Evolutionary conservation across 2,113 vertebrate genomes (phyloP), one percentile per base, ranked within the genome.

Genomic region (Barbus barbus): DNA sequence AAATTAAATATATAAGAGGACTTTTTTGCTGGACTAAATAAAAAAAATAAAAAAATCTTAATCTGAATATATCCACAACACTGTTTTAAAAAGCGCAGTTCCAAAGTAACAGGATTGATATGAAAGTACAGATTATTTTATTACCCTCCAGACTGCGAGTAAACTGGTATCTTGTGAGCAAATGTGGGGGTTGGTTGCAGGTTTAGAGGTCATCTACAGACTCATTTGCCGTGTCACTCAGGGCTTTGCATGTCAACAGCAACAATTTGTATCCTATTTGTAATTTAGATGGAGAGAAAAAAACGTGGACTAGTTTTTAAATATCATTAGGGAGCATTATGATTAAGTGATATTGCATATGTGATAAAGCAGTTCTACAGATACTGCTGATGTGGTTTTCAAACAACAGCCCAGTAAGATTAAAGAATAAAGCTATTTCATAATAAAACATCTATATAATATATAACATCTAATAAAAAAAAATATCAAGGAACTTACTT

Each of bases 181-280:
- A 16, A 78, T 78, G 76, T 61, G 56, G 76, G 75, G 76, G 56
- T 44, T 61, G 56, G 22, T 14, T 11, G n/a, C 0, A 41, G 77
- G 76, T 61, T 60, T 18, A 16, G 36, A 78, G 53, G 76, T 78
- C 76, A 61, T 41, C 36, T 18, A 60, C 38, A 61, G 33, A 12
- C 31, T 56, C 31, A 2, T 36, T 53, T 76, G 46, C 28, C 22
- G 2, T 9, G 4, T 56, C 74, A 76, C 46, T 78, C 14, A 78
- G 12, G 12, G n/a, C 53, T 61, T 60, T 61, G 41, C 41, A 44
- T 11, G 1, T 44, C 41, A 44, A 12, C 11, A 44, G 41, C 41
- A 44, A 12, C 41, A 44, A 44, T 44, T 44, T 44, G 41, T 44
- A 44, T 44, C 41, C 41, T 74, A 46, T 46, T 44, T n/a, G 12